These are phyloP conservation scores for Ochotona curzoniae DNA, from an alignment of 2,113 vertebrate species.

Conservation along the genomic window DNA sequence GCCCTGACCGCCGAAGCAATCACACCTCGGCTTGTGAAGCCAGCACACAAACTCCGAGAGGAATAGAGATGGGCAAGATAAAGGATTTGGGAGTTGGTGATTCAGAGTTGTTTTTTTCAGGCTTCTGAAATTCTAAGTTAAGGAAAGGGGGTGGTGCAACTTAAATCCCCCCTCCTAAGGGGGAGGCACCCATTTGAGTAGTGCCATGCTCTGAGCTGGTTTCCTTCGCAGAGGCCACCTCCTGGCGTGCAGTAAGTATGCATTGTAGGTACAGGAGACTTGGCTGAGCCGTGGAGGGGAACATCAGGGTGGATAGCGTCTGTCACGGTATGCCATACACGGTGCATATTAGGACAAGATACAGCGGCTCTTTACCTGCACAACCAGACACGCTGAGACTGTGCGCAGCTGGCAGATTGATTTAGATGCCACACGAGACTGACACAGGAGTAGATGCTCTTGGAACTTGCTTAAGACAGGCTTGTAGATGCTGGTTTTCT, in stretches of 20 bases:
- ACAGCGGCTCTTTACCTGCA: background rate
- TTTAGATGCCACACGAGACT: background rate
- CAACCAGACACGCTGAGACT: background rate
- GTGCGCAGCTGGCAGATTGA: background rate
- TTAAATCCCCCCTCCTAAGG: background rate
- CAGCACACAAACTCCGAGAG: constrained; percentile 48
- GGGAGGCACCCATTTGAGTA: background rate
- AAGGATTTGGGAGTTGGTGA: constrained; percentile 1
- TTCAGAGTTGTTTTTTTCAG: constrained; percentile 29
- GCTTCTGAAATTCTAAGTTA: constrained; percentile 37
- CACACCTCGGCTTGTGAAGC: constrained; percentile 38
- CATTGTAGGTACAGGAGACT: background rate
- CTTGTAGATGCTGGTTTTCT: background rate
- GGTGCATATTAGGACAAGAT: background rate
- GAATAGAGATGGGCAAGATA: constrained; percentile 38
- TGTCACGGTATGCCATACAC: background rate
- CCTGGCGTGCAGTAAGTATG: background rate
- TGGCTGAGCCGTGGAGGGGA: background rate
- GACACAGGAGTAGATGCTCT: background rate
- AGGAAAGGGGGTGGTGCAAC: background rate
- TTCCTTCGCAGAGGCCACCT: background rate
- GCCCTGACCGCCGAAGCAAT: constrained; percentile 32
- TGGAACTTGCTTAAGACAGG: background rate
- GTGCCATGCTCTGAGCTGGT: background rate
- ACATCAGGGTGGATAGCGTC: background rate